These are phyloP conservation scores for Kudoa iwatai DNA, from an alignment of 30 jellyfish, hydroid and myxozoan species.

Conservation along the genomic window DNA sequence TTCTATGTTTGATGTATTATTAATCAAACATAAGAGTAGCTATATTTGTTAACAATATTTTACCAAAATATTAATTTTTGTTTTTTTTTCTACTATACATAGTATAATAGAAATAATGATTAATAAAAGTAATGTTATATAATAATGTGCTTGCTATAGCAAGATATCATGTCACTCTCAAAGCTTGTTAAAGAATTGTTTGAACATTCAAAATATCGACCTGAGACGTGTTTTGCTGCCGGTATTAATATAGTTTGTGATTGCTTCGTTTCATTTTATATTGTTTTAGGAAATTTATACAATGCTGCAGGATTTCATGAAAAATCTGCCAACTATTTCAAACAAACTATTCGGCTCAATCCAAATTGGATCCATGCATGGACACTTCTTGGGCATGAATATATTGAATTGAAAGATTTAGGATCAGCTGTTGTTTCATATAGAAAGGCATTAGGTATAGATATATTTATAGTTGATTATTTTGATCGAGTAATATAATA, in stretches of 20 bases:
- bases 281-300: conserved; percentile 31
- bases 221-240: conserved; percentile 1
- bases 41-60: too few relatives aligned
- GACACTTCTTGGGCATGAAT: conserved; percentile 79
- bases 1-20: too few relatives aligned
- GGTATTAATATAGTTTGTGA: too few relatives aligned
- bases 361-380: conserved; percentile 40
- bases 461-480: neutral
- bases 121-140: too few relatives aligned
- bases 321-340: conserved; percentile 39
- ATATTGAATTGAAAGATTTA: conserved; percentile 29
- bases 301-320: conserved; percentile 44
- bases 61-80: too few relatives aligned
- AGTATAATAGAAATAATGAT: too few relatives aligned
- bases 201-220: neutral
- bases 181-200: neutral
- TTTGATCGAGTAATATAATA: neutral
- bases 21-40: too few relatives aligned
- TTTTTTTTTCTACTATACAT: too few relatives aligned
- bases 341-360: conserved; percentile 35
- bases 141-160: too few relatives aligned
- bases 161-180: neutral
- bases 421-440: conserved; percentile 53
- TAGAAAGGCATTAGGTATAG: conserved; percentile 43
- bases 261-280: neutral